A percentile compares a stretch with the other conserved stretches of the same genome.
Conservation (phyloP, 1,140 invertebrate species). For the Tetragnatha versicolor region DNA sequence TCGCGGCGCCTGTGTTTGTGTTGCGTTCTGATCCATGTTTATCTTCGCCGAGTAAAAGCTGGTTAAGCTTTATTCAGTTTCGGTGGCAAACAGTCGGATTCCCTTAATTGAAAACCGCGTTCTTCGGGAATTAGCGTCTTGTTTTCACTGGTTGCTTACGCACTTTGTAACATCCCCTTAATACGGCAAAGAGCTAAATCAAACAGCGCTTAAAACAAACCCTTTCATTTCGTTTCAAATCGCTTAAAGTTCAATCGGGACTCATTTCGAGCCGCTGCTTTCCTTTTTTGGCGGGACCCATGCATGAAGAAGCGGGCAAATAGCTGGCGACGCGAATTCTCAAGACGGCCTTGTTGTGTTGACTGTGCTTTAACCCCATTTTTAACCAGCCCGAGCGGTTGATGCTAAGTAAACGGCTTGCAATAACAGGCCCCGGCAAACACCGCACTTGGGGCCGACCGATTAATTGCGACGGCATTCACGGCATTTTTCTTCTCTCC, state of each 20-base stretch:
- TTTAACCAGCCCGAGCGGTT: too few relatives aligned
- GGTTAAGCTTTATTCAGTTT: conserved; percentile 53
- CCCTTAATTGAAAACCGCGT: conserved; percentile 55
- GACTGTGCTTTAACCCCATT: neutral
- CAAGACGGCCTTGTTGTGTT: neutral
- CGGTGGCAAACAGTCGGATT: conserved; percentile 43
- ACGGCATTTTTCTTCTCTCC: too few relatives aligned
- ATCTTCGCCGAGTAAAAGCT: conserved; percentile 48
- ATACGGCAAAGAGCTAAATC: conserved; percentile 44
- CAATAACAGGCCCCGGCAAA: too few relatives aligned
- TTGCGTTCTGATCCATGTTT: conserved; percentile 49
- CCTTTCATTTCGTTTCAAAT: conserved; percentile 46
- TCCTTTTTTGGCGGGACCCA: neutral
- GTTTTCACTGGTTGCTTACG: conserved; percentile 53
- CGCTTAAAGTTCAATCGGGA: conserved; percentile 41
- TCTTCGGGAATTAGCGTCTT: conserved; percentile 51
- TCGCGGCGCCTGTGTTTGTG: conserved; percentile 46
- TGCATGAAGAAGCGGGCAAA: conserved; percentile 23
- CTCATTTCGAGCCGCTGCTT: conserved; percentile 19
- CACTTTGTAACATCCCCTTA: conserved; percentile 51
- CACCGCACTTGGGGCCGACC: too few relatives aligned
- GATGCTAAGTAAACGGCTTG: too few relatives aligned
- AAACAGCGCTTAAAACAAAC: conserved; percentile 54
- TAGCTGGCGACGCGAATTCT: neutral
- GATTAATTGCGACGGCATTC: too few relatives aligned